Evolutionary conservation across 92 coral and sea anemone genomes (phyloP), one percentile per base, ranked within the genome.

Genomic region (Anthopleura xanthogrammica): DNA sequence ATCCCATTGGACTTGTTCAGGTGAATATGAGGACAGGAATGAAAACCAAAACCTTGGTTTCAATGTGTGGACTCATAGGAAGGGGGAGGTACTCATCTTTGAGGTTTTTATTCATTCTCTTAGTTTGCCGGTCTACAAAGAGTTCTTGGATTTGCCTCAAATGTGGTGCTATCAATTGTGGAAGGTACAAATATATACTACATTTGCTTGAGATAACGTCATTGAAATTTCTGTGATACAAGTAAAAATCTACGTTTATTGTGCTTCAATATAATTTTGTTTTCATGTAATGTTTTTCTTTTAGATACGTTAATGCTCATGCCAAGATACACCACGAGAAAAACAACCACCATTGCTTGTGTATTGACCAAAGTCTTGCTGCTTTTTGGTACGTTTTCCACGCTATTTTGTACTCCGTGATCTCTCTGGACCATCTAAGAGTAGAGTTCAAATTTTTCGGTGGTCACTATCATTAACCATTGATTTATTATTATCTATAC

Each of bases 81-180:
- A 50, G 52, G 41, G 62, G 42, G 20, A 77, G 57, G 24, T 86
- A 82, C 57, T 40, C 13, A 70, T 81, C 42, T 46, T 52, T 43
- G 55, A 12, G 70, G 40, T 64, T 70, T 46, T 78, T 78, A 12
- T 90, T 87, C 64, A 75, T 72, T 36, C n/a, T 42, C 78, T 54
- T 79, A 97, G 99, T 87, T 72, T 97, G 99, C 82, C 93, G 95
- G 79, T 92, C 99, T 9, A 82, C 95, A 17, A 97, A 94, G 86
- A 97, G 98, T 82, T 93, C 99, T 12, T 97, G 99, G 99, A 87
- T 97, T 19, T 97, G 99, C 76, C 88, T 97, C 60, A 94, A 92
- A 43, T 97, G 99, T 82, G 98, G 98, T 40, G 78, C 79, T 22
- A 88, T 97, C 76, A 92, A 89, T 84, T 97, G 99, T 72, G 99